Percentiles rank a stretch among this genome's conserved stretches.
phyloP scores from a whole-genome alignment of 2,113 vertebrate species.

The Corydoras maculifer region DNA sequence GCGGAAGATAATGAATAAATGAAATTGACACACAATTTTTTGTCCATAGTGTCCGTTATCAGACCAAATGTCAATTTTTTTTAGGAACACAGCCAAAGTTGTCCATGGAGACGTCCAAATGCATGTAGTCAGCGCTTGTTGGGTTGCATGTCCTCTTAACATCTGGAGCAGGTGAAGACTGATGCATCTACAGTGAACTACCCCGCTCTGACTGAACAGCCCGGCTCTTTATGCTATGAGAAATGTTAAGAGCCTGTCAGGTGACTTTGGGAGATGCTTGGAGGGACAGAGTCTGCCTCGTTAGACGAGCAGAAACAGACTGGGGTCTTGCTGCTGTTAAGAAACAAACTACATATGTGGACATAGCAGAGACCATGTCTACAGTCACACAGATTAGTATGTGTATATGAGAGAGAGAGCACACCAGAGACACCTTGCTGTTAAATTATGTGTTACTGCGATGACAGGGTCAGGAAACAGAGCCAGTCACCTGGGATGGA shows the following conservation, averaged over 20 bases:
- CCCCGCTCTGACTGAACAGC: background rate
- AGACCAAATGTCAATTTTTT: too few relatives aligned
- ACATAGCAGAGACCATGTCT: conserved; percentile 29
- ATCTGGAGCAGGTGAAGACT: too few relatives aligned
- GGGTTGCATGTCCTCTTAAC: too few relatives aligned
- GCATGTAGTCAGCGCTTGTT: too few relatives aligned
- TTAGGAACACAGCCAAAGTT: too few relatives aligned
- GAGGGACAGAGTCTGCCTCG: conserved; percentile 10
- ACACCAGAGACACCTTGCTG: conserved; percentile 30
- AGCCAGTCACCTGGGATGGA: conserved; percentile 35
- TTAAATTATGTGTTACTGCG: conserved; percentile 31
- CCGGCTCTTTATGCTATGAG: background rate
- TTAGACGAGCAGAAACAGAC: conserved; percentile 18
- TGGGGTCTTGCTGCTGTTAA: conserved; percentile 3
- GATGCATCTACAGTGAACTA: background rate
- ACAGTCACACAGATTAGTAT: conserved; percentile 18
- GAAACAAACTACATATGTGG: conserved; percentile 15
- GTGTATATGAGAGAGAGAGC: conserved; percentile 19
- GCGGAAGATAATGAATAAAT: too few relatives aligned
- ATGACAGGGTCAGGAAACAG: conserved; percentile 33
- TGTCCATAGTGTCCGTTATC: too few relatives aligned
- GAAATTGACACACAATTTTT: too few relatives aligned
- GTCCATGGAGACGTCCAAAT: too few relatives aligned
- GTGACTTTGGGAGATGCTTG: background rate
- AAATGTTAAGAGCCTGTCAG: background rate